Evolutionary conservation across 2,888 invertebrate species (phyloP).

Genomic region (Hydrotaea cyrtoneurina): DNA sequence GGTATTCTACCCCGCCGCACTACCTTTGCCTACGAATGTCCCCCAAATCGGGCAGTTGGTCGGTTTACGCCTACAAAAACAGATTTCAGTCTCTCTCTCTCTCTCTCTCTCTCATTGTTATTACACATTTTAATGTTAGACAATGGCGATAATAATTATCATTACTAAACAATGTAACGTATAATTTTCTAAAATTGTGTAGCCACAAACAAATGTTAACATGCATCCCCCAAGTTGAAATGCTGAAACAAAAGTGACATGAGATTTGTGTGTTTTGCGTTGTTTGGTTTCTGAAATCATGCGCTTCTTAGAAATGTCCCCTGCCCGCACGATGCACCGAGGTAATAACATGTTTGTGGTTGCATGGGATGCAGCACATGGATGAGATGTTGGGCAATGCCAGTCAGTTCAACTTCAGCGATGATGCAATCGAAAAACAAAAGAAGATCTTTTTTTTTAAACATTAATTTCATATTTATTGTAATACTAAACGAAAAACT

Average conservation of each 20-base stretch:
- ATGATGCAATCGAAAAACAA: neutral
- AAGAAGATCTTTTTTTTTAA: too few relatives aligned
- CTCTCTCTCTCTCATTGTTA: too few relatives aligned
- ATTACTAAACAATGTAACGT: neutral
- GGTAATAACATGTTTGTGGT: neutral
- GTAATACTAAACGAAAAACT: too few relatives aligned
- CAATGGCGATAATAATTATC: constrained; percentile 1
- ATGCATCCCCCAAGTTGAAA: neutral
- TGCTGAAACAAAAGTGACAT: neutral
- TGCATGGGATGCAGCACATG: neutral
- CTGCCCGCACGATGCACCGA: neutral
- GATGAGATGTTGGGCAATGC: neutral
- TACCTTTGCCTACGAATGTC: too few relatives aligned
- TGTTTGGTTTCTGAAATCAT: neutral
- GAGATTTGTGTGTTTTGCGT: neutral
- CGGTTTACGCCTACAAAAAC: too few relatives aligned
- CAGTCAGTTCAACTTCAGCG: neutral
- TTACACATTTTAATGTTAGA: neutral
- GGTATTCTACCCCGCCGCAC: too few relatives aligned
- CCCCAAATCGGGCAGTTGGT: too few relatives aligned
- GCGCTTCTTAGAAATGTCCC: neutral
- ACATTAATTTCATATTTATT: too few relatives aligned
- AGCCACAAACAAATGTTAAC: neutral
- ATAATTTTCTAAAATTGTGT: neutral
- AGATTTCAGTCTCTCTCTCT: too few relatives aligned